A percentile compares a stretch with the other conserved stretches of the same genome.
Conservation (phyloP, 2,113 vertebrate species). For the Salvator merianae region DNA sequence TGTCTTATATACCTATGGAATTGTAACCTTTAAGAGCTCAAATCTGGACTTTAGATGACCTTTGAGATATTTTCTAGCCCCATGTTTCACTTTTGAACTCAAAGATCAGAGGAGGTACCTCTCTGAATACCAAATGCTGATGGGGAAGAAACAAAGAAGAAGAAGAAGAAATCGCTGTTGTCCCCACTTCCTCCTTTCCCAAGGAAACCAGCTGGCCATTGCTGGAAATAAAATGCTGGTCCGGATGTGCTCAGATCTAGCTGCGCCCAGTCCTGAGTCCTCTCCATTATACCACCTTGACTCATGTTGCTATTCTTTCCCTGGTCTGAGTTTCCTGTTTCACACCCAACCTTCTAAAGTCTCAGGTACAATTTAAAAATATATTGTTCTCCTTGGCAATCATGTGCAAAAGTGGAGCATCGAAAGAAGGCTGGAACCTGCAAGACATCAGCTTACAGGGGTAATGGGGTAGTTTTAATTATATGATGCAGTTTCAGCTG, state of each 20-base stretch:
- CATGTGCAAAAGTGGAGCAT: not conserved
- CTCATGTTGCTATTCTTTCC: not conserved
- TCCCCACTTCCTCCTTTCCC: not conserved
- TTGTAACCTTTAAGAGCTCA: too few species aligned
- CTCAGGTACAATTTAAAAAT: fast-evolving
- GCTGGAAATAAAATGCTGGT: not conserved
- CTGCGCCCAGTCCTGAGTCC: not conserved
- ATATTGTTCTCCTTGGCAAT: not conserved
- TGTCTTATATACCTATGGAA: too few species aligned
- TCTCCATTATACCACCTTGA: fast-evolving
- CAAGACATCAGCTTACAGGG: not conserved
- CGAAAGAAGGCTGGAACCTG: not conserved
- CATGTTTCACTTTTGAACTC: too few species aligned
- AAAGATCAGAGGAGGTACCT: too few species aligned
- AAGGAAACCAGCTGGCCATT: not conserved
- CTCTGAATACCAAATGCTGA: not conserved
- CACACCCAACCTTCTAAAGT: not conserved
- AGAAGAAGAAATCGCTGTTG: not conserved
- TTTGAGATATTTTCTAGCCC: too few species aligned
- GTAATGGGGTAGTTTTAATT: not conserved
- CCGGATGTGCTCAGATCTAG: not conserved
- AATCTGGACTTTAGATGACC: too few species aligned
- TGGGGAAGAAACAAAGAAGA: not conserved
- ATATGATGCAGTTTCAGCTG: constrained; percentile 33
- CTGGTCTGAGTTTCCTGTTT: not conserved